Evolutionary conservation across 1,140 invertebrate genomes (phyloP), one percentile per base, ranked within the genome.

Genomic region (Diprion similis): DNA sequence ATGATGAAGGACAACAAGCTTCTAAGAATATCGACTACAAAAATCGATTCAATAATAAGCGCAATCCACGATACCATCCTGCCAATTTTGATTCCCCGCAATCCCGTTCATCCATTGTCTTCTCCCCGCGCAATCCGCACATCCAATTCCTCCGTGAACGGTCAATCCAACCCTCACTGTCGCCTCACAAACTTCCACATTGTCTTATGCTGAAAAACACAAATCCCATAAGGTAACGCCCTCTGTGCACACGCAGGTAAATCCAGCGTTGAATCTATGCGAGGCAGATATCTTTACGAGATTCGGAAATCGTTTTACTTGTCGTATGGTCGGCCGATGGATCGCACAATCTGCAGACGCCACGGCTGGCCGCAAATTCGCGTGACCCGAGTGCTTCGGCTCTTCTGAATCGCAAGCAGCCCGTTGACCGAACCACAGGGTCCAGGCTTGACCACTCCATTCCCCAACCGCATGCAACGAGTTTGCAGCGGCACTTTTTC

Each of bases 361-460:
- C 51, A 59, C 51, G 51, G 51, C n/a, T n/a, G 11, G 51, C 51
- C 51, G 2, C 51, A n/a, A 59, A 59, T 59, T 59, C 51, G 51
- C 51, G 51, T 59, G 51, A 59, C 51, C 51, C n/a, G 51, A 59
- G n/a, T 17, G 6, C 7, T 8, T 6, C 24, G 51, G 51, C n/a
- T 17, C 11, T 13, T 8, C n/a, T 17, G n/a, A 4, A 59, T 59
- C 11, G 51, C 51, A 15, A 59, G 51, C 51, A 59, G 11, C 51
- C n/a, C n/a, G n/a, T 17, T 59, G 51, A 9, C 51, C 51, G 11
- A 59, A 59, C 51, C 51, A 15, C 51, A 15, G 9, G 51, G 11
- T 59, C 51, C n/a, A 13, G 51, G n/a, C 51, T 59, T 59, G 51
- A 59, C 51, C 51, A 59, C 51, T 59, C 51, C 51, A 59, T 59